Percentiles rank a stretch among this genome's conserved stretches.
Conservation (phyloP, 2,888 invertebrate genomes). For the Tiphia femorata region DNA sequence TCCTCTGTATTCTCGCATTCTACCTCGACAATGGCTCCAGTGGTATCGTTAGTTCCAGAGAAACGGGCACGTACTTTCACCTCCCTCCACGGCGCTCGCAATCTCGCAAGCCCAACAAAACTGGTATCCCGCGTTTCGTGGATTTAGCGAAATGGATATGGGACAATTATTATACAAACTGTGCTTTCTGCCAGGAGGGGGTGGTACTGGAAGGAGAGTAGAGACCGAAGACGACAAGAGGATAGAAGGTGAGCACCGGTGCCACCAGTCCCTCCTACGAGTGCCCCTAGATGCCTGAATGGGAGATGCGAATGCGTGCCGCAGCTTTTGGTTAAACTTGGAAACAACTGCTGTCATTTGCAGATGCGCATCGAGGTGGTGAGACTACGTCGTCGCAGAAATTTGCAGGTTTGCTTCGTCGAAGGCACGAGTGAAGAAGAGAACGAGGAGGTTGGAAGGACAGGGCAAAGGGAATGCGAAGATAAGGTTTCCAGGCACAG, state of each 20-base stretch:
- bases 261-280: neutral
- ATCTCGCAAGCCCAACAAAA: neutral
- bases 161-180: slow-evolving; percentile 19
- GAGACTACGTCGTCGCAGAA: neutral
- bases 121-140: neutral
- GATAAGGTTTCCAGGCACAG: too few relatives aligned
- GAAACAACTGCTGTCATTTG: slow-evolving; percentile 57
- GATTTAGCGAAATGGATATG: neutral
- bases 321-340: slow-evolving; percentile 44
- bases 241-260: neutral
- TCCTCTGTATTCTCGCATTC: neutral
- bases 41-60: neutral
- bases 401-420: neutral
- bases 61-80: neutral
- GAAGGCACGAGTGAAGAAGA: neutral
- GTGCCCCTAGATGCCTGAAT: slow-evolving; percentile 20
- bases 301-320: slow-evolving; percentile 24
- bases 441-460: neutral
- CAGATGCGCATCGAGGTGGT: slow-evolving; percentile 43
- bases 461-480: too few relatives aligned
- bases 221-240: neutral
- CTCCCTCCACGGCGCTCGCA: too few relatives aligned
- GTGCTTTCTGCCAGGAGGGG: neutral
- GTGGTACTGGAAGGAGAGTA: neutral
- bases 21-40: too few relatives aligned